Evolutionary conservation across 1,140 invertebrate genomes (phyloP), one percentile per base, ranked within the genome.

Genomic region (Choristoneura fumiferana): DNA sequence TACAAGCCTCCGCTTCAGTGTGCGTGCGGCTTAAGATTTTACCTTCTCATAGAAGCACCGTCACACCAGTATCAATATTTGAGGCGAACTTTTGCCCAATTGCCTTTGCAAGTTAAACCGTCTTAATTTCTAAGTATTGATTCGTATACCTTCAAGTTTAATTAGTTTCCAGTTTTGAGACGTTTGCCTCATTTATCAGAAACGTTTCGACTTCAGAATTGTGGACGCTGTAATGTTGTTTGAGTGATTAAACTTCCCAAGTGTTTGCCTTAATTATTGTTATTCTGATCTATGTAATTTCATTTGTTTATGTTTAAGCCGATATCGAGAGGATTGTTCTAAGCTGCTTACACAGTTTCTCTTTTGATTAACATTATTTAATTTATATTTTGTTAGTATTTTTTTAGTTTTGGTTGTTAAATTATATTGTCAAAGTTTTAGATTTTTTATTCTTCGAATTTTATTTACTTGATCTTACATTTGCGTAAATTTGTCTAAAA

Each of bases 81-180:
- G 65, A 71, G 69, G 73, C 76, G 75, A 86, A 80, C 80, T 83
- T 83, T 76, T 71, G 70, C 75, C 69, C 77, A 80, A 81, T 85
- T 85, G 82, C 75, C 80, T 79, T 72, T 67, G 70, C 73, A 62
- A 81, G 75, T 78, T 78, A 73, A 82, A 78, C 71, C 71, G 67
- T 82, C 80, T 84, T 79, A 83, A 83, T 84, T 83, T 79, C 80
- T 78, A 84, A 82, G 79, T 80, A 87, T 87, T 81, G 83, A 84
- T 86, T 84, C 71, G 73, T 67, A 67, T 29, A 12, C 65, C 62
- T 63, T 58, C 68, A 69, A 82, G 69, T 82, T 86, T 84, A 87
- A 87, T 87, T 87, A 82, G 81, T 82, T 84, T 69, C 63, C 56
- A 75, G 71, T 58, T 81, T 71, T 69, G 69, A 78, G 74, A 74